Evolutionary conservation across 1,140 invertebrate genomes (phyloP).

Genomic region (Chelonus insularis): DNA sequence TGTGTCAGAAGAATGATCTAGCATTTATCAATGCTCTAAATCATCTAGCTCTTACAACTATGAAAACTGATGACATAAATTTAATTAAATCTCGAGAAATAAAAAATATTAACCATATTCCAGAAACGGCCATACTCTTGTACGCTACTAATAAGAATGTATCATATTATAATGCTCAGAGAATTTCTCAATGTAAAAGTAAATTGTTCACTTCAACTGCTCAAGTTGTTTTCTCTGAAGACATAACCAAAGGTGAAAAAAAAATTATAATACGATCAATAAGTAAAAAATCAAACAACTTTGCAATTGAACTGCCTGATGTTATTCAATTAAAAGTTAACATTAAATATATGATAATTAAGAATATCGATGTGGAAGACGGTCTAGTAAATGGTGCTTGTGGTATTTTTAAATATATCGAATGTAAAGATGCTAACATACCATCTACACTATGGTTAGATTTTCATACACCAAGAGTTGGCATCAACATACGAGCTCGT

Average conservation of each 20-base stretch:
- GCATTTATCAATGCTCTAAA: conserved; percentile 31
- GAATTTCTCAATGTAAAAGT: not conserved
- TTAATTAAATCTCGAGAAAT: conserved; percentile 10
- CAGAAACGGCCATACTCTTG: not conserved
- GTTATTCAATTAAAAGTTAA: not conserved
- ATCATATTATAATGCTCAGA: not conserved
- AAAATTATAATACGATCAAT: not conserved
- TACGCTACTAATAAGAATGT: not conserved
- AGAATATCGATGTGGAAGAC: conserved; percentile 24
- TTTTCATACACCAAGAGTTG: conserved; percentile 9
- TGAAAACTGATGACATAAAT: conserved; percentile 12
- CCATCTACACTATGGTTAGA: conserved; percentile 17
- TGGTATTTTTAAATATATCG: conserved; percentile 15
- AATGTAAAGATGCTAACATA: not conserved
- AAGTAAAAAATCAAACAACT: not conserved
- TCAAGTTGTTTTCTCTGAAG: not conserved
- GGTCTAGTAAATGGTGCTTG: conserved; percentile 24
- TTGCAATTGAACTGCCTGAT: not conserved
- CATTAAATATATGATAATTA: not conserved
- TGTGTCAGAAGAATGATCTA: conserved; percentile 34
- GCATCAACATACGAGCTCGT: not conserved
- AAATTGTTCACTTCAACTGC: not conserved
- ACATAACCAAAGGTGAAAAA: not conserved
- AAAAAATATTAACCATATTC: not conserved
- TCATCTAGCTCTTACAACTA: conserved; percentile 28